Percentiles rank a stretch among this genome's conserved stretches.
Evolutionary conservation across 1,140 invertebrate genomes (phyloP).

Genomic region (Bombus waltoni): DNA sequence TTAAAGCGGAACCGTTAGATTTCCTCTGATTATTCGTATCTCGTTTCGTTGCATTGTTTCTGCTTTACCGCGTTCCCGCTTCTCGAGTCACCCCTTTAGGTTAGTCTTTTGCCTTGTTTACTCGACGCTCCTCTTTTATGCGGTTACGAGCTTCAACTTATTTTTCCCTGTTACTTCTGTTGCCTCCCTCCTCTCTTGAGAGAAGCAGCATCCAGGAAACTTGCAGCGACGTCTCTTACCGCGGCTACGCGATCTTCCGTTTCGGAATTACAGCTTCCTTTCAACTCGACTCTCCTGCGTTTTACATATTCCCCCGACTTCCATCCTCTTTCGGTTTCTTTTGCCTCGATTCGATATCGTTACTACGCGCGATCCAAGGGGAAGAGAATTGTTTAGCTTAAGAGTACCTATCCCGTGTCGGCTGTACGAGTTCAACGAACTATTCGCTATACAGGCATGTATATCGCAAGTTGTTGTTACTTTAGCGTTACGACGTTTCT

Average conservation of each 20-base stretch:
- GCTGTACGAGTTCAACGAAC: not conserved
- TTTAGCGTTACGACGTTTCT: not conserved
- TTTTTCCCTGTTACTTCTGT: conserved; percentile 32
- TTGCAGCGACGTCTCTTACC: conserved; percentile 15
- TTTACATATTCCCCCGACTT: conserved; percentile 20
- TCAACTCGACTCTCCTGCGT: conserved; percentile 1
- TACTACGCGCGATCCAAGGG: not conserved
- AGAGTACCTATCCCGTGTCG: not conserved
- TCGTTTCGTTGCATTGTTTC: conserved; percentile 27
- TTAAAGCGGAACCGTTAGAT: not conserved
- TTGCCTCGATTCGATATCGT: conserved; percentile 2
- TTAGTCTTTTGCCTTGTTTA: conserved; percentile 33
- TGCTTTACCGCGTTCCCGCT: not conserved
- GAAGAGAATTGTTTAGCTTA: not conserved
- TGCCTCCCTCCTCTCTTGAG: not conserved
- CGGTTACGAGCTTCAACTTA: conserved; percentile 40
- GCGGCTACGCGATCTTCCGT: conserved; percentile 14
- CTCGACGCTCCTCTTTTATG: conserved; percentile 18
- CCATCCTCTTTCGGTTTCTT: not conserved
- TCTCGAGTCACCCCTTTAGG: not conserved
- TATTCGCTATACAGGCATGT: too few species aligned
- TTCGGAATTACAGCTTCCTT: conserved; percentile 41
- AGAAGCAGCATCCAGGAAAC: not conserved
- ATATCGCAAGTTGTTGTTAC: not conserved
- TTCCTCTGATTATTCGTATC: conserved; percentile 26